These are phyloP conservation scores for Alosa sapidissima DNA, from an alignment of 2,797 vertebrate species.

Conservation along the genomic window DNA sequence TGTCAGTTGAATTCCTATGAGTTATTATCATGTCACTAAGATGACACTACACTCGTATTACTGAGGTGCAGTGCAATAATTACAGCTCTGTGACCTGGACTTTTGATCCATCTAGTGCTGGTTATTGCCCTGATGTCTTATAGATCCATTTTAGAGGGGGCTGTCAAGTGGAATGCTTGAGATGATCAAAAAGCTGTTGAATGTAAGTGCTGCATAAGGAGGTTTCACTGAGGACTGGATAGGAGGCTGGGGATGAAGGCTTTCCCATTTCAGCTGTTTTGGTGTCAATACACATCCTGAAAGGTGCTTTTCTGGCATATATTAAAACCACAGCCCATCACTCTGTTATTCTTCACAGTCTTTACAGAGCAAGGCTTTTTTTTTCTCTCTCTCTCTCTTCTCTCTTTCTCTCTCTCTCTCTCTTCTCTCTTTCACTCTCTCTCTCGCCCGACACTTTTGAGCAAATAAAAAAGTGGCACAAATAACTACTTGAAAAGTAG, in stretches of 20 bases:
- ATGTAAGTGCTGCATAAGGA: background rate
- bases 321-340: background rate
- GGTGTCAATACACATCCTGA: background rate
- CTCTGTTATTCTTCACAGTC: background rate
- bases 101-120: background rate
- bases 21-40: background rate
- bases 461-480: background rate
- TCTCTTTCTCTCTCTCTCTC: too few relatives aligned
- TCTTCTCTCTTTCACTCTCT: too few relatives aligned
- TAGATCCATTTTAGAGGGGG: background rate
- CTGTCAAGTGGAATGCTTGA: background rate
- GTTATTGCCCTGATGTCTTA: too few relatives aligned
- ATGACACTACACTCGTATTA: background rate
- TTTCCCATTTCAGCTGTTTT: background rate
- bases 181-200: background rate
- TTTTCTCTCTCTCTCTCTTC: background rate
- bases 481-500: conserved; percentile 3
- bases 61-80: background rate
- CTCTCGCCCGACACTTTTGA: too few relatives aligned
- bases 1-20: background rate
- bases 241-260: background rate
- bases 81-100: background rate
- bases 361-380: background rate
- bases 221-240: background rate
- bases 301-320: background rate